Conservation (phyloP, 2,888 invertebrate genomes). For the Orthosia incerta region DNA sequence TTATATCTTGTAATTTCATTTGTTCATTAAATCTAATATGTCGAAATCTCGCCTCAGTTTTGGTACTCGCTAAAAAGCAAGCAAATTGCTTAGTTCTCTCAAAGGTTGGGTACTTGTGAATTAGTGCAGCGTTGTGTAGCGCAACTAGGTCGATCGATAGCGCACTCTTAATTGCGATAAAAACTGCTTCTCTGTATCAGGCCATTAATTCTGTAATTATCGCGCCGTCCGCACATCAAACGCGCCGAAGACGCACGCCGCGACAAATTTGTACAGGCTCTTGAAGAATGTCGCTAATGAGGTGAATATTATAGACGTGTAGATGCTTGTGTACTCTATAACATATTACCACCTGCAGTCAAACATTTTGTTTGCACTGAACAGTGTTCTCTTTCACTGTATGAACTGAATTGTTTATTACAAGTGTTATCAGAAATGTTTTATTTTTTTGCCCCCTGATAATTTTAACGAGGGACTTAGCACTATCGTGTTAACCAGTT, state of each 20-base stretch:
- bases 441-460: slow-evolving; percentile 54
- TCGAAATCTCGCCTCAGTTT: slow-evolving; percentile 76
- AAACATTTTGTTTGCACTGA: slow-evolving; percentile 40
- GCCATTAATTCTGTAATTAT: slow-evolving; percentile 86
- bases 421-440: slow-evolving; percentile 52
- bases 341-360: slow-evolving; percentile 56
- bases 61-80: slow-evolving; percentile 75
- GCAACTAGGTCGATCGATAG: slow-evolving; percentile 81
- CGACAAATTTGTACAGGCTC: slow-evolving; percentile 74
- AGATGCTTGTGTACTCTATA: slow-evolving; percentile 40
- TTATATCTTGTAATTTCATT: too few species aligned
- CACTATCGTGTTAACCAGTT: slow-evolving; percentile 30
- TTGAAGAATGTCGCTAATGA: slow-evolving; percentile 70
- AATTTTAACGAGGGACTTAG: slow-evolving; percentile 57
- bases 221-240: slow-evolving; percentile 82
- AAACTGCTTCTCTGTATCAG: slow-evolving; percentile 81
- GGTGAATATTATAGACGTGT: slow-evolving; percentile 62
- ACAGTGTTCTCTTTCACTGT: slow-evolving; percentile 40
- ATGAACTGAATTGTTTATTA: slow-evolving; percentile 47
- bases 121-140: slow-evolving; percentile 66
- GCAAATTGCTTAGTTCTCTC: slow-evolving; percentile 61
- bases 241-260: slow-evolving; percentile 77
- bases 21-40: slow-evolving; percentile 39
- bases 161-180: slow-evolving; percentile 83
- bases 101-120: slow-evolving; percentile 82